phyloP scores from a whole-genome alignment of 2,888 invertebrate genomes.

The Patella depressa region DNA sequence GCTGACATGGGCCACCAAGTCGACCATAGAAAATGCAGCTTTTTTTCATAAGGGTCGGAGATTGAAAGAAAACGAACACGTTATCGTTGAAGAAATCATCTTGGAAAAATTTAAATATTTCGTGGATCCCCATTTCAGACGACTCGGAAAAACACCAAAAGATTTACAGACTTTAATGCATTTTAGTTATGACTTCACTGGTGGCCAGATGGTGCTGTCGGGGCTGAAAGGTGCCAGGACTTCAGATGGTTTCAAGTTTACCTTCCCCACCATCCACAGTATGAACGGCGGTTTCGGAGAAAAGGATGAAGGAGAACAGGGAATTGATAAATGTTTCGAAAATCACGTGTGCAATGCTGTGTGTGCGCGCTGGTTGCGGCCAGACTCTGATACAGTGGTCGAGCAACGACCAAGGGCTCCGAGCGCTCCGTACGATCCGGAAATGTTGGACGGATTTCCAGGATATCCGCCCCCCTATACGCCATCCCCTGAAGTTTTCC shows the following conservation, averaged over 20 bases:
- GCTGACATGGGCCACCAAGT: no score
- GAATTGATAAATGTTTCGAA: background rate
- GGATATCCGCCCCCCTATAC: no score
- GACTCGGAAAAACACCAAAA: background rate
- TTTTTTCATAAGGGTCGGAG: no score
- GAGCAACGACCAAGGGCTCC: background rate
- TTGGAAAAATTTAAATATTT: background rate
- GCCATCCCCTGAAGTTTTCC: no score
- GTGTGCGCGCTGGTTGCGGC: background rate
- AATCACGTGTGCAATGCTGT: background rate
- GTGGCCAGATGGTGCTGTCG: background rate
- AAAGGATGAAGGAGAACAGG: background rate
- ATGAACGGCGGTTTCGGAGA: background rate
- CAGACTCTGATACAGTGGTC: background rate
- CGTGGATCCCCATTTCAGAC: background rate
- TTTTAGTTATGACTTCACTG: background rate
- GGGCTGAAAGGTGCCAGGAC: background rate
- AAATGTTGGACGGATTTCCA: background rate
- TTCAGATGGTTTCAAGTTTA: background rate
- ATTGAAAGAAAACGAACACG: no score
- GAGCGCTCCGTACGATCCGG: background rate
- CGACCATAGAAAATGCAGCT: no score
- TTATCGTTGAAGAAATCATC: no score
- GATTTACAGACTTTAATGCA: background rate
- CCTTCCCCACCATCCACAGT: background rate